Evolutionary conservation across 2,888 invertebrate genomes (phyloP), one percentile per base, ranked within the genome.

Genomic region (Dynastes grantii): DNA sequence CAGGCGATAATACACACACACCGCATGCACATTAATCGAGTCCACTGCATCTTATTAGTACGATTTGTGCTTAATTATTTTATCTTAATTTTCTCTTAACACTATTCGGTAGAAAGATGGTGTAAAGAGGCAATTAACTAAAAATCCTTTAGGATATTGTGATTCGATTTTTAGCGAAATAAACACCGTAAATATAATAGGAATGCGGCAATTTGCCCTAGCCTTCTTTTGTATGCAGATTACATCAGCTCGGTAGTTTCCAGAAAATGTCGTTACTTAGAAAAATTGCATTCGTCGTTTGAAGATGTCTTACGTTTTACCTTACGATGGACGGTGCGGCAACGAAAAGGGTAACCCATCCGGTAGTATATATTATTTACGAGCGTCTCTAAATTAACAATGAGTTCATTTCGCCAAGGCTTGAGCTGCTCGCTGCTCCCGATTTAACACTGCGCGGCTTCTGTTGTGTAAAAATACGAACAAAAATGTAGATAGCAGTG

Each of bases 181-280:
- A 16, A 58, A 58, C 22, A 22, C 22, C 3, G 16, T 16, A 6
- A 8, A 58, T 22, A 2, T 22, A 8, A 22, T 58, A 8, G 16
- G 55, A 27, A 58, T 58, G 22, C 55, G 22, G 55, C 55, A 58
- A 58, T 58, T 58, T 58, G 55, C 55, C n/a, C 13, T 16, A 5
- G 13, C 13, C 55, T 22, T 58, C 55, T 22, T 58, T 58, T 58
- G 55, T 16, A 58, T 58, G 55, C 55, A 58, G 55, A 58, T 58
- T 58, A 58, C n/a, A 22, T 58, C 55, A 9, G 55, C 55, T 2
- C n/a, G 22, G 27, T 22, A 58, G 22, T 58, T 58, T 58, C 55
- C 55, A 58, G 55, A 58, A 58, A 22, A 58, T 16, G 55, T 58
- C 55, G 55, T 58, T 58, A 58, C 55, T 58, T 58, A 58, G 55